Percentiles rank a stretch among this genome's conserved stretches.
phyloP scores from a whole-genome alignment of 2,888 invertebrate genomes.

The Synanthedon formicaeformis region DNA sequence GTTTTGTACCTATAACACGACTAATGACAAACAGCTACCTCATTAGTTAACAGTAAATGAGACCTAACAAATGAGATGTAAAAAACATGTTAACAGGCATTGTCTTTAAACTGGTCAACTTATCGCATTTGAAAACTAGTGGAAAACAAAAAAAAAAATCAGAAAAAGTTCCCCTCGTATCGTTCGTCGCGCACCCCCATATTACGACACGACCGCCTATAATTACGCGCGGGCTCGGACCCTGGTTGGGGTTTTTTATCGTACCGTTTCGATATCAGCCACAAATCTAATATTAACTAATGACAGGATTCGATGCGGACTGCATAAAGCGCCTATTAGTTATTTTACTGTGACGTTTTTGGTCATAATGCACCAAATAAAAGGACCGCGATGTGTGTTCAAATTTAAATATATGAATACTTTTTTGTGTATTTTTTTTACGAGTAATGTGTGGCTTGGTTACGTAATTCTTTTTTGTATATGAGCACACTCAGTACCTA shows the following conservation, averaged over 20 bases:
- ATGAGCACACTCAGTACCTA: too few species aligned
- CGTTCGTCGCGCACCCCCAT: slow-evolving; percentile 36
- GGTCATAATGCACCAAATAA: slow-evolving; percentile 22
- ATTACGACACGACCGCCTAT: slow-evolving; percentile 39
- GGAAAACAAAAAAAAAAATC: neutral
- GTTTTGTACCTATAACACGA: too few species aligned
- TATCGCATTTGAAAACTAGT: neutral
- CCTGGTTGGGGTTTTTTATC: slow-evolving; percentile 46
- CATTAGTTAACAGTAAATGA: too few species aligned
- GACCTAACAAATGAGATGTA: too few species aligned
- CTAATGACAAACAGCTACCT: too few species aligned
- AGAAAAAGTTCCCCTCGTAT: neutral
- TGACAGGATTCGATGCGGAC: slow-evolving; percentile 42
- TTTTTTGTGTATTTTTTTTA: too few species aligned
- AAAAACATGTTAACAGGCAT: too few species aligned
- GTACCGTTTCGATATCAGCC: slow-evolving; percentile 29
- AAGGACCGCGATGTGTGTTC: too few species aligned
- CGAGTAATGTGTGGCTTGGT: too few species aligned
- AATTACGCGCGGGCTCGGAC: slow-evolving; percentile 29
- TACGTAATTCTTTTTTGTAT: too few species aligned
- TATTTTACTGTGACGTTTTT: slow-evolving; percentile 18
- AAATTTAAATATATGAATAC: too few species aligned
- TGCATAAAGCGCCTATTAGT: slow-evolving; percentile 39
- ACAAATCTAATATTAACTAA: slow-evolving; percentile 59
- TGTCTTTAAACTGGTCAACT: neutral